Conservation (phyloP, 1,140 invertebrate genomes). For the Sinella curviseta region DNA sequence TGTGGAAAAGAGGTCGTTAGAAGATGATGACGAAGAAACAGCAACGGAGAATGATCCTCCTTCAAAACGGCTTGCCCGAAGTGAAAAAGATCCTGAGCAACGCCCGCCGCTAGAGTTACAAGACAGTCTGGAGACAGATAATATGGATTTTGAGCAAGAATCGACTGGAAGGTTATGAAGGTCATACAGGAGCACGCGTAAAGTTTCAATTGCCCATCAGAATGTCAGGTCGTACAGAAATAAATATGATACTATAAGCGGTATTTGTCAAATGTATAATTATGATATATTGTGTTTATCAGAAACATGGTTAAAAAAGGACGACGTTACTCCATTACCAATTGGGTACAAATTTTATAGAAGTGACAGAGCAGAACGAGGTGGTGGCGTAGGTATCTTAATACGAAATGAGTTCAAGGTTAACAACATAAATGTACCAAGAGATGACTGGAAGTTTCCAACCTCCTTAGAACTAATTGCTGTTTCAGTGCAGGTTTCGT, state of each 20-base stretch:
- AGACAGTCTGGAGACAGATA: no score
- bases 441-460: background rate
- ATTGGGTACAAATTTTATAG: background rate
- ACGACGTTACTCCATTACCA: no score
- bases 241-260: background rate
- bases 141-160: no score
- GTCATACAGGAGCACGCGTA: no score
- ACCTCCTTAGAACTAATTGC: background rate
- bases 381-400: background rate
- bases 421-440: background rate
- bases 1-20: background rate
- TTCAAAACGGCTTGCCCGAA: background rate
- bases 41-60: background rate
- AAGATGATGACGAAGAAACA: background rate
- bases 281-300: background rate
- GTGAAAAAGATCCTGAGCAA: background rate
- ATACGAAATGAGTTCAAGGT: background rate
- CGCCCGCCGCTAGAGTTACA: no score
- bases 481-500: background rate
- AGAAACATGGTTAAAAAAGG: no score
- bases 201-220: background rate
- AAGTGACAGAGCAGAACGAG: background rate
- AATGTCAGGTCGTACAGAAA: background rate
- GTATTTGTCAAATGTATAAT: background rate
- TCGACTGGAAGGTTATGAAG: no score